Conservation (phyloP, 1,140 invertebrate genomes). For the Aradophagus sp. region DNA sequence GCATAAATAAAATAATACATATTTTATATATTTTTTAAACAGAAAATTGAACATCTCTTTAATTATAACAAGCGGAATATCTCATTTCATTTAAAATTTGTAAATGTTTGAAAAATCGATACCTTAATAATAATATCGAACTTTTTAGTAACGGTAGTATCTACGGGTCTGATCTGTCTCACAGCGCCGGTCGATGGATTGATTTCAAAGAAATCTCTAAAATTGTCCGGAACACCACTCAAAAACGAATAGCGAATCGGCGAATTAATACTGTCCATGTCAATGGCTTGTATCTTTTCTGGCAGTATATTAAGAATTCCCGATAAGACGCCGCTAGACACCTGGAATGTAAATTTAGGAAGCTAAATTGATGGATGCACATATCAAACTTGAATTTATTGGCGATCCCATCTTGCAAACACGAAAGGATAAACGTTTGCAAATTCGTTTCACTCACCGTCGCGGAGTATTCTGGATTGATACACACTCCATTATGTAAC, state of each 20-base stretch:
- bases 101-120: no score
- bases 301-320: constrained; percentile 88
- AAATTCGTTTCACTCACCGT: constrained; percentile 74
- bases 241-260: constrained; percentile 87
- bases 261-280: constrained; percentile 90
- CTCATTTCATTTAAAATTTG: no score
- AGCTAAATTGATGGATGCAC: neutral
- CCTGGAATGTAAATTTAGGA: constrained; percentile 70
- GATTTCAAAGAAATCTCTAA: constrained; percentile 88
- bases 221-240: constrained; percentile 84
- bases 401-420: no score
- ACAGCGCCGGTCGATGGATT: constrained; percentile 86
- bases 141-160: constrained; percentile 83
- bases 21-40: no score
- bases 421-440: no score
- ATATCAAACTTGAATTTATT: constrained; percentile 8
- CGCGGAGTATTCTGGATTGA: constrained; percentile 87
- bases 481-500: constrained; percentile 84
- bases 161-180: constrained; percentile 85
- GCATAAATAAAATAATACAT: no score
- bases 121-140: constrained; percentile 86
- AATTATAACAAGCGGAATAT: no score
- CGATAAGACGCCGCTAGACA: constrained; percentile 86
- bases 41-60: no score
- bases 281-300: constrained; percentile 90